These are phyloP conservation scores for Premnoplex brunnescens DNA, from an alignment of 2,797 vertebrate species.

Conservation along the genomic window DNA sequence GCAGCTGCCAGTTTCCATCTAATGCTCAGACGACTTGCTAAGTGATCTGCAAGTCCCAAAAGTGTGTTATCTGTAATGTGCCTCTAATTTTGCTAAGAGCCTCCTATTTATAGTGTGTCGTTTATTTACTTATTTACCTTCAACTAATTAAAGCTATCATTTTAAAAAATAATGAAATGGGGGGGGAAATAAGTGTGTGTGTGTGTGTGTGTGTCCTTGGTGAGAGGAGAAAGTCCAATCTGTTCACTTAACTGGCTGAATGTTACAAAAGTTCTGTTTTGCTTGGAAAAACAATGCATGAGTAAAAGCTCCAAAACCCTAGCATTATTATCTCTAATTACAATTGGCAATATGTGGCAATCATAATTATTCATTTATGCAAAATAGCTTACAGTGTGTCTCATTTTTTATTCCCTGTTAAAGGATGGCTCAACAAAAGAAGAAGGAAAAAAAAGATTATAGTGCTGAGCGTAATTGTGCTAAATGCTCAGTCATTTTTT, in stretches of 20 bases:
- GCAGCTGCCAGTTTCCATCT: conserved; percentile 64
- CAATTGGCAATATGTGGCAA: conserved; percentile 70
- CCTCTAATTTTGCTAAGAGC: conserved; percentile 69
- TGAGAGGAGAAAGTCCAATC: not conserved
- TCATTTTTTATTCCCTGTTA: conserved; percentile 72
- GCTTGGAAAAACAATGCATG: conserved; percentile 38
- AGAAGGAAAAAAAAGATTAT: conserved; percentile 32
- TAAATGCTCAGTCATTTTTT: conserved; percentile 59
- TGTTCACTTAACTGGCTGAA: conserved; percentile 3
- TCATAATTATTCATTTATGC: conserved; percentile 73
- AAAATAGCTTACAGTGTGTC: conserved; percentile 69
- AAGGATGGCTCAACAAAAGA: conserved; percentile 51
- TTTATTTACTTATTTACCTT: conserved; percentile 69
- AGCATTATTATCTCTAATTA: conserved; percentile 73
- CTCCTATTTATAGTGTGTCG: conserved; percentile 57
- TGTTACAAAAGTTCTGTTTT: conserved; percentile 52
- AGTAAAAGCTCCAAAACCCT: conserved; percentile 50
- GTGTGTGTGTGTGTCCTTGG: not conserved
- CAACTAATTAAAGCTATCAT: conserved; percentile 57
- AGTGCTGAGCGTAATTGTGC: conserved; percentile 45
- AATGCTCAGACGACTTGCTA: conserved; percentile 57
- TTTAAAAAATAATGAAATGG: not conserved
- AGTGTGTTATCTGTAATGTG: conserved; percentile 70
- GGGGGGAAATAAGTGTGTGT: not conserved
- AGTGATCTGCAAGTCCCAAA: conserved; percentile 68